Evolutionary conservation across 2,113 vertebrate species (phyloP).

Genomic region (Chloebia gouldiae): DNA sequence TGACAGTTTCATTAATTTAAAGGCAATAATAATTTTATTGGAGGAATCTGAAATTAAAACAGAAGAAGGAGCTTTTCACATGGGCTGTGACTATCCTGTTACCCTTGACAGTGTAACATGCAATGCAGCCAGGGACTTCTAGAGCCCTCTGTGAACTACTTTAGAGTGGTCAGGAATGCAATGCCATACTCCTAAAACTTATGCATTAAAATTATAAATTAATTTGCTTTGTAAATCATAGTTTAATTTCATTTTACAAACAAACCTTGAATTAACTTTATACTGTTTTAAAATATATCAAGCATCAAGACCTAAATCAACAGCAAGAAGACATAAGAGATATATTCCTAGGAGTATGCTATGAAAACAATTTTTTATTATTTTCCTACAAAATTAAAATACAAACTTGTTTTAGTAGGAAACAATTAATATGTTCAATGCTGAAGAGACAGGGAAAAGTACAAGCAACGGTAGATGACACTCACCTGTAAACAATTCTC

Average conservation of each 20-base stretch:
- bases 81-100: background rate
- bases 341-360: background rate
- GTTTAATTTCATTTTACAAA: background rate
- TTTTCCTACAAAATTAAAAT: background rate
- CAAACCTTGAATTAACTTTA: background rate
- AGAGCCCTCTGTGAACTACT: background rate
- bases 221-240: background rate
- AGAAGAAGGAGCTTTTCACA: background rate
- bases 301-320: background rate
- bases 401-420: background rate
- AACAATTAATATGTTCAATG: background rate
- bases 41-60: background rate
- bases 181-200: background rate
- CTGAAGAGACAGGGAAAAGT: background rate
- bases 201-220: background rate
- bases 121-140: background rate
- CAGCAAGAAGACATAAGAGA: background rate
- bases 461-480: background rate
- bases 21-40: background rate
- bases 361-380: background rate
- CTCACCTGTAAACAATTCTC: slow-evolving; percentile 91
- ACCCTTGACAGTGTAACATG: fast-evolving
- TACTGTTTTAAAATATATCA: background rate
- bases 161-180: background rate
- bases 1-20: background rate